Base-by-base conservation (phyloP, 2,797 vertebrate species). In the Macropus fuliginosus region DNA sequence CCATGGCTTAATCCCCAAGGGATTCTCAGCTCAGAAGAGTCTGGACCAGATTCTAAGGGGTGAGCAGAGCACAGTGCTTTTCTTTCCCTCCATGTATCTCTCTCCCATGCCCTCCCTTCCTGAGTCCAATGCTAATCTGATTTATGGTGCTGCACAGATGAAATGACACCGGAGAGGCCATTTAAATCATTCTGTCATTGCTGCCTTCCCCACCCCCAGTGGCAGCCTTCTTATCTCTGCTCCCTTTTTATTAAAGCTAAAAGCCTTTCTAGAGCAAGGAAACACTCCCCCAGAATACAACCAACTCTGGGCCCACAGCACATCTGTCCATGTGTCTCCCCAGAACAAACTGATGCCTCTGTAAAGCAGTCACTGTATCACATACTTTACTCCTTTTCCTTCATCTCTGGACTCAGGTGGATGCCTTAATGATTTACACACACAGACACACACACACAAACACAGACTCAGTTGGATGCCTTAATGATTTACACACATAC, bases 121-220 rank as follows among this genome's bases (percentile, higher is more conserved):
- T 97, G 93, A 96, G 93, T 95, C 92, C 92, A 96, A 24, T 52
- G 93, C 93, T 98, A 98, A 98, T 98, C 97, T 97, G 96, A 98
- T 98, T 97, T 98, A 97, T 87, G 92, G 97, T 97, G 97, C 97
- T 97, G 96, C 96, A 97, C 98, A 98, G 96, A 98, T 96, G 97
- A 98, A 98, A 97, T 96, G 97, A 98, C 96, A 98, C 90, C 96
- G 94, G 95, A 98, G 97, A 98, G 92, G 95, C 97, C 97, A 21
- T 98, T 98, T 98, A 98, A 98, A 98, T 98, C 98, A 98, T 97
- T 93, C 97, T 98, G 98, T 98, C 98, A 98, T n/a, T 94, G 96
- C 96, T 55, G 81, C 91, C 94, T 91, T 92, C 91, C 95, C 98
- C 57, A 91, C 97, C 91, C 92, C 74, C 74, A 87, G 40, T 87